Conservation (phyloP, 2,797 vertebrate species). For the Poeciliopsis infans region DNA sequence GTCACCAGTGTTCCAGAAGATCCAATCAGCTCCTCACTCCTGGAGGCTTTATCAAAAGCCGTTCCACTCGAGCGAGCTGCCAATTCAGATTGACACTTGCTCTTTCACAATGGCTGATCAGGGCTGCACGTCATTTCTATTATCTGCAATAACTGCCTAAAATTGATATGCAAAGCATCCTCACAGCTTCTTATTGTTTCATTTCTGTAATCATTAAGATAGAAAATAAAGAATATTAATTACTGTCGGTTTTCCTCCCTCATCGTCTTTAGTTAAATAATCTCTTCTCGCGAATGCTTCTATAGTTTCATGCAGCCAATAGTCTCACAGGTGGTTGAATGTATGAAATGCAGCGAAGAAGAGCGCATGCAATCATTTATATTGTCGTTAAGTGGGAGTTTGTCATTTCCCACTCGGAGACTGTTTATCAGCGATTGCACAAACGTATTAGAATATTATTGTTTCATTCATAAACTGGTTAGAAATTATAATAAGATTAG, state of each 20-base stretch:
- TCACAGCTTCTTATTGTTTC: slow-evolving; percentile 55
- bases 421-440: slow-evolving; percentile 12
- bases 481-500: slow-evolving; percentile 27
- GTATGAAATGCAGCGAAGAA: slow-evolving; percentile 33
- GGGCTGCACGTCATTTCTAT: slow-evolving; percentile 41
- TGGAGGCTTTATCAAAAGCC: slow-evolving; percentile 53
- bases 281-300: slow-evolving; percentile 12
- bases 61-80: slow-evolving; percentile 44
- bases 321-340: slow-evolving; percentile 50
- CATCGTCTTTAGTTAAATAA: slow-evolving; percentile 22
- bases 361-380: slow-evolving; percentile 34
- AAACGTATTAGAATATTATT: slow-evolving; percentile 20
- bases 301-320: slow-evolving; percentile 31
- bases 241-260: slow-evolving; percentile 8
- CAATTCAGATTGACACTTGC: slow-evolving; percentile 50
- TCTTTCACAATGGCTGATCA: slow-evolving; percentile 51
- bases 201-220: slow-evolving; percentile 55
- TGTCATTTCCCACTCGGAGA: slow-evolving; percentile 11
- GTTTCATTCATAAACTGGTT: slow-evolving; percentile 22
- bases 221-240: slow-evolving; percentile 62
- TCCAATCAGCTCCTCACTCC: slow-evolving; percentile 54
- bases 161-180: slow-evolving; percentile 67
- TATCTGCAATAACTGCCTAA: slow-evolving; percentile 52
- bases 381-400: slow-evolving; percentile 37
- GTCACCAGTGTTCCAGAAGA: slow-evolving; percentile 47